phyloP scores from a whole-genome alignment of 2,113 vertebrate genomes.

The Eonycteris spelaea region DNA sequence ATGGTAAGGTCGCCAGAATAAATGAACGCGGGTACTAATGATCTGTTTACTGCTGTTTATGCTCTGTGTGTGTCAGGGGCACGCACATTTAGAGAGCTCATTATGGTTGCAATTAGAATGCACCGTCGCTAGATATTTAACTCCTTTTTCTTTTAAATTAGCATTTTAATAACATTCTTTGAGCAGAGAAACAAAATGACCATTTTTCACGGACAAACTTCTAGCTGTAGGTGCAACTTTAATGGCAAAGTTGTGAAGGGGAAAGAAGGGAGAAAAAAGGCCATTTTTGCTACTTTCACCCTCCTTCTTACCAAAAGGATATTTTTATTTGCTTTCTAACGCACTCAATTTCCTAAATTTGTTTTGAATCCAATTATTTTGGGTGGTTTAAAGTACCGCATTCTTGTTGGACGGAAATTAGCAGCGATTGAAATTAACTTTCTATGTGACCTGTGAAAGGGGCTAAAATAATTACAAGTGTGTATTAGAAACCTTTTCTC shows the following conservation, averaged over 20 bases:
- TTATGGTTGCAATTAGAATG: conserved; percentile 89
- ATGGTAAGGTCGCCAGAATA: conserved; percentile 86
- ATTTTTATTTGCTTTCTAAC: conserved; percentile 83
- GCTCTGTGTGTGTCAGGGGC: conserved; percentile 88
- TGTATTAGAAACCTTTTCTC: conserved; percentile 44
- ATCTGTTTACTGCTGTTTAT: conserved; percentile 88
- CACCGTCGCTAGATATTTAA: conserved; percentile 88
- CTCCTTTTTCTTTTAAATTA: conserved; percentile 90
- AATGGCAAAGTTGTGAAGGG: conserved; percentile 82
- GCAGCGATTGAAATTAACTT: conserved; percentile 78
- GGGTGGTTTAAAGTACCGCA: conserved; percentile 73
- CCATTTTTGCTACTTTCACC: conserved; percentile 67
- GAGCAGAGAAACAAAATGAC: conserved; percentile 87
- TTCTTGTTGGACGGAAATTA: conserved; percentile 77
- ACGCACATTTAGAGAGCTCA: conserved; percentile 88
- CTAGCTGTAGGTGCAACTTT: conserved; percentile 86
- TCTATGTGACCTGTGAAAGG: conserved; percentile 78
- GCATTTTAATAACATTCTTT: conserved; percentile 90
- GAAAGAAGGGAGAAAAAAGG: conserved; percentile 61
- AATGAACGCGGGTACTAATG: conserved; percentile 88
- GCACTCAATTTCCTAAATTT: conserved; percentile 81
- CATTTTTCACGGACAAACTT: conserved; percentile 89
- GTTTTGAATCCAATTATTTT: conserved; percentile 83
- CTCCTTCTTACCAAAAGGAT: conserved; percentile 57
- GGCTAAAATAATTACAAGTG: conserved; percentile 67